phyloP scores from a whole-genome alignment of 2,113 vertebrate genomes.

The Gila orcuttii region DNA sequence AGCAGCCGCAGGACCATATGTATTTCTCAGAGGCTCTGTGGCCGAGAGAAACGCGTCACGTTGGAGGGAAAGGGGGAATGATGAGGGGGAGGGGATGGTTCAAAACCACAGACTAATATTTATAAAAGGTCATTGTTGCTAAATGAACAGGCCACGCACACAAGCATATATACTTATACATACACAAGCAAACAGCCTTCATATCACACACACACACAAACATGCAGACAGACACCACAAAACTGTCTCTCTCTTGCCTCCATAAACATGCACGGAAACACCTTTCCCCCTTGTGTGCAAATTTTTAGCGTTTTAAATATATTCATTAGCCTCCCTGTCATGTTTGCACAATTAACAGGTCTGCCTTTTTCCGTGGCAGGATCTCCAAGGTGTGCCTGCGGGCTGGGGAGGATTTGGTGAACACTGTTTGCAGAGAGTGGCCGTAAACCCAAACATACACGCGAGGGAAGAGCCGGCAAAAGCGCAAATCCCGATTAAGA shows the following conservation, averaged over 20 bases:
- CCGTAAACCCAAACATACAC: slow-evolving; percentile 61
- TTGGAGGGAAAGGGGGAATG: slow-evolving; percentile 71
- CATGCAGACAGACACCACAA: neutral
- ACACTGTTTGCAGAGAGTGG: slow-evolving; percentile 61
- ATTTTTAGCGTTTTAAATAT: slow-evolving; percentile 49
- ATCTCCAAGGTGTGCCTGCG: slow-evolving; percentile 58
- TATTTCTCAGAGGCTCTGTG: slow-evolving; percentile 24
- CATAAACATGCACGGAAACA: slow-evolving; percentile 46
- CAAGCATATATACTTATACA: slow-evolving; percentile 41
- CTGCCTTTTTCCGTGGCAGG: slow-evolving; percentile 47
- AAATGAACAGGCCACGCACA: slow-evolving; percentile 70
- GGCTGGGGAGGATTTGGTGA: slow-evolving; percentile 60
- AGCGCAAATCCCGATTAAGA: slow-evolving; percentile 65
- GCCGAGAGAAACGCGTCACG: slow-evolving; percentile 64
- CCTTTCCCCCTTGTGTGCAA: slow-evolving; percentile 34
- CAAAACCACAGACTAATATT: slow-evolving; percentile 73
- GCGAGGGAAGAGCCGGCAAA: slow-evolving; percentile 52
- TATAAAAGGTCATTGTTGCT: slow-evolving; percentile 72
- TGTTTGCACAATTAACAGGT: slow-evolving; percentile 58
- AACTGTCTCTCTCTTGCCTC: neutral
- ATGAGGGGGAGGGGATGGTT: slow-evolving; percentile 59
- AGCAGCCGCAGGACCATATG: slow-evolving; percentile 44
- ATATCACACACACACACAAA: slow-evolving; percentile 26
- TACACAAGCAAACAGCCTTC: slow-evolving; percentile 31
- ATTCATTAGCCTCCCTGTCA: slow-evolving; percentile 59